Evolutionary conservation across 2,113 vertebrate genomes (phyloP), one percentile per base, ranked within the genome.

Genomic region (Alligator sinensis): DNA sequence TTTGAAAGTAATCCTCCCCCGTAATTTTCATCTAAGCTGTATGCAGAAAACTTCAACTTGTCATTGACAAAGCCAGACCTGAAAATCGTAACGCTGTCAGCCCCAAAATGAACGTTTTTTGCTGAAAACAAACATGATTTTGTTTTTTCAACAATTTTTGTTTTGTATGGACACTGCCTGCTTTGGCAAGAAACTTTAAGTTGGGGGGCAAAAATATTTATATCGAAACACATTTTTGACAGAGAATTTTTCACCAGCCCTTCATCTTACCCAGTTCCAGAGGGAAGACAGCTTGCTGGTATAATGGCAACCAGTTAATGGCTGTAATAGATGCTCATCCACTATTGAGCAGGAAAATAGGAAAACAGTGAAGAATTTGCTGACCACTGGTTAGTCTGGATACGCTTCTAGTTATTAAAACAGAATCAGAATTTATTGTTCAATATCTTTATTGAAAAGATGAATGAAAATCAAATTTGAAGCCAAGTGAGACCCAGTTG

Each of bases 81-180:
- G 11, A 80, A 87, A 89, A 66, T 3, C 19, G 59, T 83, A 84
- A 83, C 63, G 11, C 17, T 75, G 12, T 63, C 24, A 54, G 76
- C 62, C 8, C 47, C 47, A 47, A 9, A 47, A 47, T 47, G 47
- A 47, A 47, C 47, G 9, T 47, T 47, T 47, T 47, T 47, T 47
- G 47, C 47, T 47, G 47, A 47, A 47, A 47, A 9, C 8, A 47
- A 47, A 47, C 47, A 9, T 47, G 47, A 47, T 72, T 72, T 72
- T 30, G 34, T n/a, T 72, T 72, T 22, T 38, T 72, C 68, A 72
- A 72, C 68, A 21, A 34, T 85, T 80, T 89, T 75, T 63, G 61
- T 61, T 90, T 95, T 81, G 57, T 54, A 4, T 55, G 78, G 88
- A 84, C 89, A 91, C 80, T 86, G 17, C 12, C 58, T 82, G 88